phyloP scores from a whole-genome alignment of 2,888 invertebrate genomes.

The Chrysomela aeneicollis region DNA sequence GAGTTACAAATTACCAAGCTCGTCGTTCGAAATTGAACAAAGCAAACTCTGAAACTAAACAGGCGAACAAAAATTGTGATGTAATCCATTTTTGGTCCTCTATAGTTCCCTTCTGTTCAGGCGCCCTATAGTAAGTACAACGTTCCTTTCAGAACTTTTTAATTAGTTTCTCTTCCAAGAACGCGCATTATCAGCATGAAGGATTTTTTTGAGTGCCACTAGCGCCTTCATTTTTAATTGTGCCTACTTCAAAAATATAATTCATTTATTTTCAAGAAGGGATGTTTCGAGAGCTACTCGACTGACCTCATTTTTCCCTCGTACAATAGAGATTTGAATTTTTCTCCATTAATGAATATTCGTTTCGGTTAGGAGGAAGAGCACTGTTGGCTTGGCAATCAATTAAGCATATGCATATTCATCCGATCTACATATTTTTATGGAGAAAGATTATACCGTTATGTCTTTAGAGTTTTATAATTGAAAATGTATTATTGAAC shows the following conservation, averaged over 20 bases:
- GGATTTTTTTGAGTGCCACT: conserved; percentile 16
- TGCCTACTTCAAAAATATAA: conserved; percentile 24
- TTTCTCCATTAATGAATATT: conserved; percentile 1
- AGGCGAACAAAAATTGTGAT: not conserved
- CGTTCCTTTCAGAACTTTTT: conserved; percentile 14
- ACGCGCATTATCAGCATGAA: conserved; percentile 13
- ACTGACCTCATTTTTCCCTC: conserved; percentile 11
- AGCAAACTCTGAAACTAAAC: not conserved
- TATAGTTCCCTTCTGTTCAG: not conserved
- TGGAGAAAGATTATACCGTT: too few relatives aligned
- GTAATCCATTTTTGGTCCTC: not conserved
- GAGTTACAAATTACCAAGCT: not conserved
- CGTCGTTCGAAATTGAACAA: not conserved
- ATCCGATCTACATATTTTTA: too few relatives aligned
- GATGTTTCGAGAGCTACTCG: conserved; percentile 13
- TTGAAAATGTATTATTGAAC: too few relatives aligned
- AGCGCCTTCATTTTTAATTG: conserved; percentile 31
- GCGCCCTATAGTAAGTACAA: not conserved
- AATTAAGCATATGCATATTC: conserved; percentile 15
- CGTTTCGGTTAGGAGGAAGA: not conserved
- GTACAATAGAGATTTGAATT: not conserved
- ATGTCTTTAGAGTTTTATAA: conserved; percentile 10
- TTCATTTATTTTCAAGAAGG: conserved; percentile 23
- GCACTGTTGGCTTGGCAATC: not conserved
- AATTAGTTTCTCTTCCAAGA: conserved; percentile 15